A percentile compares a stretch with the other conserved stretches of the same genome.
phyloP scores from a whole-genome alignment of 1,140 invertebrate species.

The Aporrectodea caliginosa region DNA sequence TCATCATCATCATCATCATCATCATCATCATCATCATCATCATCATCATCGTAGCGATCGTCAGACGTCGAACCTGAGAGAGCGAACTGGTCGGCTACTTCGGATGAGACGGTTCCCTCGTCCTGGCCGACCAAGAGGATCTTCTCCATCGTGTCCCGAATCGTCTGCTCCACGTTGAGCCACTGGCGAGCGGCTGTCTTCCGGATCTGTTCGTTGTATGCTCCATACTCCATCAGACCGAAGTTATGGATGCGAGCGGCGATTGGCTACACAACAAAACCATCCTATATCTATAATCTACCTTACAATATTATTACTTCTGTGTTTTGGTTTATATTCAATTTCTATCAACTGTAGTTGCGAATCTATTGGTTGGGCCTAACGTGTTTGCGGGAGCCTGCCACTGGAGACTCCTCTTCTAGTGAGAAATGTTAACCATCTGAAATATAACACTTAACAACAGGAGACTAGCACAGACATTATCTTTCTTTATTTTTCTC shows the following conservation, averaged over 20 bases:
- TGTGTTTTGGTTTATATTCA: too few species aligned
- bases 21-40: background rate
- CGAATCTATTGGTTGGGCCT: too few species aligned
- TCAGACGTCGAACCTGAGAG: too few species aligned
- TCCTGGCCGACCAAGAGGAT: background rate
- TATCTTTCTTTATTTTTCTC: too few species aligned
- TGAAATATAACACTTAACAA: too few species aligned
- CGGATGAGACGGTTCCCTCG: background rate
- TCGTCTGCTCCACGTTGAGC: background rate
- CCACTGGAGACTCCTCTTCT: too few species aligned
- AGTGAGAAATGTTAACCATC: too few species aligned
- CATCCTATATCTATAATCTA: too few species aligned
- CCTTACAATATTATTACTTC: too few species aligned
- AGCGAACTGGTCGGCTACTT: background rate
- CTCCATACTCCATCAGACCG: background rate
- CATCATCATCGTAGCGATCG: background rate
- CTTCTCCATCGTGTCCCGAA: background rate
- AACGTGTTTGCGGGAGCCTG: too few species aligned
- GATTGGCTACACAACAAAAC: background rate
- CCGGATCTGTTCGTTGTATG: background rate
- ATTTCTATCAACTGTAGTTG: too few species aligned
- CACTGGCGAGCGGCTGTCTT: background rate
- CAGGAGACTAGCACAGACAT: too few species aligned
- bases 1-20: conserved; percentile 2
- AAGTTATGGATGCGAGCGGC: background rate